phyloP scores from a whole-genome alignment of 2,888 invertebrate species.

The Pemphredon lugubris region DNA sequence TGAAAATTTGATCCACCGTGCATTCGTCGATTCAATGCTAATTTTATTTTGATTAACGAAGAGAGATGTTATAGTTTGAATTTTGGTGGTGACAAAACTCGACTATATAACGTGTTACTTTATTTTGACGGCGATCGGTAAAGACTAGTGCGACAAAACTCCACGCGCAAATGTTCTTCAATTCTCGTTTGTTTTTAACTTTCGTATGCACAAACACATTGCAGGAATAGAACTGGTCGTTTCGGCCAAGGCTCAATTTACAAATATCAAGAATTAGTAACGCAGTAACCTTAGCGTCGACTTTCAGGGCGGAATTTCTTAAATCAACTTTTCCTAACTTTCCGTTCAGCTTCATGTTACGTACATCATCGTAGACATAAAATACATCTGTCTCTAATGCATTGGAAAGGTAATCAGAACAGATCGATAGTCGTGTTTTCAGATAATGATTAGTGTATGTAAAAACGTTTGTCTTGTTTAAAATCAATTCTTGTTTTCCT shows the following conservation, averaged over 20 bases:
- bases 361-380: background rate
- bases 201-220: slow-evolving; percentile 47
- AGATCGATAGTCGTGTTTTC: too few species aligned
- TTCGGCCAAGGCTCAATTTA: slow-evolving; percentile 43
- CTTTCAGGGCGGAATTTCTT: slow-evolving; percentile 32
- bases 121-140: slow-evolving; percentile 16
- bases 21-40: too few species aligned
- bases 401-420: too few species aligned
- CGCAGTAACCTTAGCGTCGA: slow-evolving; percentile 17
- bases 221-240: slow-evolving; percentile 14
- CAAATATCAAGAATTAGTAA: slow-evolving; percentile 1
- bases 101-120: slow-evolving; percentile 26
- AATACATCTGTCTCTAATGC: background rate
- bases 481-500: too few species aligned
- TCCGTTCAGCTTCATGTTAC: background rate
- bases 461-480: too few species aligned
- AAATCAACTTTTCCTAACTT: background rate
- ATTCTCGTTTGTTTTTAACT: slow-evolving; percentile 18
- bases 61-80: too few species aligned
- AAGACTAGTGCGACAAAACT: slow-evolving; percentile 12
- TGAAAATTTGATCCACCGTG: too few species aligned
- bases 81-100: too few species aligned
- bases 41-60: too few species aligned
- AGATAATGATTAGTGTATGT: too few species aligned
- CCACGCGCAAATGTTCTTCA: slow-evolving; percentile 5